Evolutionary conservation across 2,888 invertebrate species (phyloP).

Genomic region (Cryptus armator): DNA sequence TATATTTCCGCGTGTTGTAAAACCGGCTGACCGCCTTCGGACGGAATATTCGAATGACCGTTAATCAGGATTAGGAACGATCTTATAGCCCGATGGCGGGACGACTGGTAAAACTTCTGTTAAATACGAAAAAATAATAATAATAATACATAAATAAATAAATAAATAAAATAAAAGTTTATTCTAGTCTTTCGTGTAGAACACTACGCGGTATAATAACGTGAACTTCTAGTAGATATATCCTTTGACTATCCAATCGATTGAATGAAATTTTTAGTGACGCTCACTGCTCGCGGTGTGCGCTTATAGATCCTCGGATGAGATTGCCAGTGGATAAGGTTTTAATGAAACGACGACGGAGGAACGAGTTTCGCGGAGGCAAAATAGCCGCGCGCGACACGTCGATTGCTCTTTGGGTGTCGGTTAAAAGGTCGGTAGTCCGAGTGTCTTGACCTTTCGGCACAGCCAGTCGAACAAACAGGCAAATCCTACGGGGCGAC

Average conservation of each 20-base stretch:
- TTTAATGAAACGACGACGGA: neutral
- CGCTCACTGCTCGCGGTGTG: neutral
- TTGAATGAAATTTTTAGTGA: constrained; percentile 32
- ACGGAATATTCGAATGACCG: constrained; percentile 58
- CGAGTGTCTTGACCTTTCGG: constrained; percentile 50
- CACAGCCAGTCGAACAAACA: neutral
- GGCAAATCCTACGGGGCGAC: neutral
- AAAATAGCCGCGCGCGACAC: neutral
- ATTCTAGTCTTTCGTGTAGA: neutral
- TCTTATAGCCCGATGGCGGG: constrained; percentile 52
- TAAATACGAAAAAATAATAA: constrained; percentile 1
- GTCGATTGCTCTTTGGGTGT: neutral
- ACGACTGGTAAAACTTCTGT: constrained; percentile 22
- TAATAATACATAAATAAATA: neutral
- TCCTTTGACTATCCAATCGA: constrained; percentile 16
- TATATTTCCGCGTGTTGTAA: constrained; percentile 26
- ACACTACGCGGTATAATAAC: neutral
- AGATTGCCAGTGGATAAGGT: constrained; percentile 10
- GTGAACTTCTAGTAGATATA: neutral
- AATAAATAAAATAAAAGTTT: neutral
- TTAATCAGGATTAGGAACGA: constrained; percentile 63
- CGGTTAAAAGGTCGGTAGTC: constrained; percentile 52
- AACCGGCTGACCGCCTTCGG: constrained; percentile 57
- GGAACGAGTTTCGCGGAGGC: constrained; percentile 46
- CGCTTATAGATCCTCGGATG: constrained; percentile 1